These are phyloP conservation scores for Stenchaetothrips biformis DNA, from an alignment of 2,888 invertebrate genomes.

Conservation along the genomic window DNA sequence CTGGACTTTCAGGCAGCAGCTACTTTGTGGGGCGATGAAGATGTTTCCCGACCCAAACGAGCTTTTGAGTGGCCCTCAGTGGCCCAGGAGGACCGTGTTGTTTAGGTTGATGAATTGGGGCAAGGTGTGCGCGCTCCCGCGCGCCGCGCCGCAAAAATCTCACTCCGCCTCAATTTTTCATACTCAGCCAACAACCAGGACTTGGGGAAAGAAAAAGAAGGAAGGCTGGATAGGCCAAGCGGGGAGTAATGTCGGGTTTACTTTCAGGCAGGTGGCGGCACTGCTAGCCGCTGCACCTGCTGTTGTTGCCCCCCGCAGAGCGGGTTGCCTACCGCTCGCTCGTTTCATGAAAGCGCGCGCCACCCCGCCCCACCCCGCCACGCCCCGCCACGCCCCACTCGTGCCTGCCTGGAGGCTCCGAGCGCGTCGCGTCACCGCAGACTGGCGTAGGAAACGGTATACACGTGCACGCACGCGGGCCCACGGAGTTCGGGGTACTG, in stretches of 20 bases:
- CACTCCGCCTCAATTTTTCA: not conserved
- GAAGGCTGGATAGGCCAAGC: constrained; percentile 17
- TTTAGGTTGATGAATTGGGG: not conserved
- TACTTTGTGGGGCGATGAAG: not conserved
- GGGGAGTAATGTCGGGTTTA: not conserved
- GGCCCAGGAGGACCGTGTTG: not conserved
- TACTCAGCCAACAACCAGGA: not conserved
- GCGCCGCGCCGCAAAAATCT: too few species aligned
- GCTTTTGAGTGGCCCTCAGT: not conserved
- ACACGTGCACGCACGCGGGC: constrained; percentile 2
- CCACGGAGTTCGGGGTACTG: not conserved
- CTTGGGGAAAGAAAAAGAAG: constrained; percentile 28
- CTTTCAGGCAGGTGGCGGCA: not conserved
- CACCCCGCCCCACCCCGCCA: not conserved
- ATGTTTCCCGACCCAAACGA: not conserved
- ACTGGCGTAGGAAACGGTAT: constrained; percentile 11
- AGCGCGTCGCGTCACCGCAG: not conserved
- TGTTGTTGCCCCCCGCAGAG: not conserved
- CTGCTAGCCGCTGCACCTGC: not conserved
- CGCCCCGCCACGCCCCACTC: not conserved
- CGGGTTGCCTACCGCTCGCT: not conserved
- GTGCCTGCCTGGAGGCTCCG: not conserved
- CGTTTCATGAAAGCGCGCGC: not conserved
- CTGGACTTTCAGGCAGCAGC: not conserved
- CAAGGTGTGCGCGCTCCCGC: constrained; percentile 2